phyloP scores from a whole-genome alignment of 1,140 invertebrate species.

The Pseudomyrmex flavicornis region DNA sequence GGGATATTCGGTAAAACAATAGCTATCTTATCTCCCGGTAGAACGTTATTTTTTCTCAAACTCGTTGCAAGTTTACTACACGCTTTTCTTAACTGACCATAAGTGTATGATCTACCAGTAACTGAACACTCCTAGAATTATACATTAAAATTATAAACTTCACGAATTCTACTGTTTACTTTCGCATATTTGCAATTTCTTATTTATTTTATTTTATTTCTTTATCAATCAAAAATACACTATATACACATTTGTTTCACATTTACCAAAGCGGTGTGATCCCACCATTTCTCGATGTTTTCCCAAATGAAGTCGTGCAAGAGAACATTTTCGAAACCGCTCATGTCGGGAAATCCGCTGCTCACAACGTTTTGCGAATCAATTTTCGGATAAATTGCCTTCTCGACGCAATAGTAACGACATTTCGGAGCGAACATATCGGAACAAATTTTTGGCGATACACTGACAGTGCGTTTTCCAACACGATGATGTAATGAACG shows the following conservation, averaged over 20 bases:
- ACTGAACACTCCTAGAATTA: slow-evolving; percentile 83
- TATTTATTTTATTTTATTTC: neutral
- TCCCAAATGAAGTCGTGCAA: slow-evolving; percentile 87
- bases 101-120: slow-evolving; percentile 89
- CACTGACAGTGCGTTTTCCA: neutral
- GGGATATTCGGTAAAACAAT: slow-evolving; percentile 90
- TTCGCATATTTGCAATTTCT: neutral
- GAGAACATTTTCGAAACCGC: slow-evolving; percentile 69
- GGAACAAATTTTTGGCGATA: neutral
- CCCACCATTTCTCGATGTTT: slow-evolving; percentile 87
- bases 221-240: too few relatives aligned
- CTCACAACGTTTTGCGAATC: slow-evolving; percentile 55
- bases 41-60: slow-evolving; percentile 87
- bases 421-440: neutral
- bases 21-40: slow-evolving; percentile 88
- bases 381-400: slow-evolving; percentile 1
- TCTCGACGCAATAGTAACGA: slow-evolving; percentile 12
- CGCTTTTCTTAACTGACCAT: slow-evolving; percentile 87
- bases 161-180: neutral
- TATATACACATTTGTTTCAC: slow-evolving; percentile 67
- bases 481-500: neutral
- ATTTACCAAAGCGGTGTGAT: slow-evolving; percentile 86
- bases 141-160: neutral
- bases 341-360: slow-evolving; percentile 58
- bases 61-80: slow-evolving; percentile 88